These are phyloP conservation scores for Acronicta psi DNA, from an alignment of 2,888 invertebrate species.

Conservation along the genomic window DNA sequence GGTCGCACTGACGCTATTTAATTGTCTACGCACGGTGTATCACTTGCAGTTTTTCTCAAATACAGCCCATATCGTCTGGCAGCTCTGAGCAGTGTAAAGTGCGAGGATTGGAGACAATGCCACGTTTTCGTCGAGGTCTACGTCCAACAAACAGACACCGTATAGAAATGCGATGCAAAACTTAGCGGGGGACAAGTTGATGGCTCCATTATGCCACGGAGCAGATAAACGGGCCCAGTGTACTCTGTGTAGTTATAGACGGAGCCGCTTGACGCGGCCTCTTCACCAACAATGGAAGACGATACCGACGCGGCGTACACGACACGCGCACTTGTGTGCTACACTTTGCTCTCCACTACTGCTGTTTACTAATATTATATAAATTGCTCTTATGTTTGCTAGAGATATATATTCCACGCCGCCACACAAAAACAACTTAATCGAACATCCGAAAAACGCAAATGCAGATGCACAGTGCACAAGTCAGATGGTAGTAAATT, in stretches of 20 bases:
- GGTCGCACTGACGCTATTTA: conserved; percentile 25
- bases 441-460: conserved; percentile 11
- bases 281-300: conserved; percentile 56
- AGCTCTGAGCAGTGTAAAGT: conserved; percentile 8
- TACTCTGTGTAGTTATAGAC: conserved; percentile 34
- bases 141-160: conserved; percentile 26
- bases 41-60: conserved; percentile 25
- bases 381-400: not conserved
- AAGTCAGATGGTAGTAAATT: conserved; percentile 30
- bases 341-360: conserved; percentile 16
- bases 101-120: conserved; percentile 15
- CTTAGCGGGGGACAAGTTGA: conserved; percentile 54
- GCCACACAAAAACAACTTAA: conserved; percentile 14
- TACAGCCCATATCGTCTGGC: not conserved
- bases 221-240: conserved; percentile 44
- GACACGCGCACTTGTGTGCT: conserved; percentile 21
- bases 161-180: conserved; percentile 46
- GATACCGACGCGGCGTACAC: conserved; percentile 22
- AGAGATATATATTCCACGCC: not conserved
- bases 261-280: conserved; percentile 32
- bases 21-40: conserved; percentile 25
- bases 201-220: conserved; percentile 53
- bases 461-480: conserved; percentile 35
- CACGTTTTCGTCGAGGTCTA: conserved; percentile 32
- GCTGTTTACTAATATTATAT: conserved; percentile 10